Evolutionary conservation across 1,140 invertebrate species (phyloP).

Genomic region (Drosophila nasuta): DNA sequence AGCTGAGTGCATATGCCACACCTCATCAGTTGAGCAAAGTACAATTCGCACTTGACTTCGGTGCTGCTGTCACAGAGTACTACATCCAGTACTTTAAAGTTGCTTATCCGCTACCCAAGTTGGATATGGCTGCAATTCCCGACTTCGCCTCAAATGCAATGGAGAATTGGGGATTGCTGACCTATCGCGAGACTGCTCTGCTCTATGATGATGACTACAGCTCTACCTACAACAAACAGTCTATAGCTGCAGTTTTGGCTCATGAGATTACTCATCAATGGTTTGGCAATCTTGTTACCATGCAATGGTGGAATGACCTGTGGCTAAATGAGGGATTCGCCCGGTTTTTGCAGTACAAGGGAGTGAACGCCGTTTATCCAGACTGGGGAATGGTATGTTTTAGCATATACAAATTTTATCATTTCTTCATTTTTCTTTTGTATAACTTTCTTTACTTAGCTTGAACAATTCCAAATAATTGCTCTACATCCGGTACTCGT

Average conservation of each 20-base stretch:
- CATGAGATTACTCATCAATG: slow-evolving; percentile 98
- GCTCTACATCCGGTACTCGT: slow-evolving; percentile 90
- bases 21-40: slow-evolving; percentile 91
- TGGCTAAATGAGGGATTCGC: slow-evolving; percentile 98
- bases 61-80: slow-evolving; percentile 92
- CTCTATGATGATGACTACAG: slow-evolving; percentile 89
- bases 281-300: slow-evolving; percentile 95
- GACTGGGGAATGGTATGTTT: slow-evolving; percentile 93
- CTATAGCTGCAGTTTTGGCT: slow-evolving; percentile 91
- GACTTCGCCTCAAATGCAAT: slow-evolving; percentile 97
- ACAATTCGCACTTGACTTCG: slow-evolving; percentile 91
- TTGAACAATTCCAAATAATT: slow-evolving; percentile 90
- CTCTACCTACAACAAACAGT: slow-evolving; percentile 90
- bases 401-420: slow-evolving; percentile 30
- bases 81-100: slow-evolving; percentile 95
- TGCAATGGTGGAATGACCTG: slow-evolving; percentile 96
- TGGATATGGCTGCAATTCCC: slow-evolving; percentile 96
- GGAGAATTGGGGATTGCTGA: slow-evolving; percentile 97
- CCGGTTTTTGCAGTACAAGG: slow-evolving; percentile 93
- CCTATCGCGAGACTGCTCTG: slow-evolving; percentile 93
- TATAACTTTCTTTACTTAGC: slow-evolving; percentile 75
- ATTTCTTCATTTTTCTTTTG: background rate
- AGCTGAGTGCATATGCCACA: slow-evolving; percentile 90
- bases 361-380: slow-evolving; percentile 89
- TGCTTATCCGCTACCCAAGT: slow-evolving; percentile 93